These are phyloP conservation scores for Bambusicola thoracicus DNA, from an alignment of 2,113 vertebrate genomes.

Conservation along the genomic window DNA sequence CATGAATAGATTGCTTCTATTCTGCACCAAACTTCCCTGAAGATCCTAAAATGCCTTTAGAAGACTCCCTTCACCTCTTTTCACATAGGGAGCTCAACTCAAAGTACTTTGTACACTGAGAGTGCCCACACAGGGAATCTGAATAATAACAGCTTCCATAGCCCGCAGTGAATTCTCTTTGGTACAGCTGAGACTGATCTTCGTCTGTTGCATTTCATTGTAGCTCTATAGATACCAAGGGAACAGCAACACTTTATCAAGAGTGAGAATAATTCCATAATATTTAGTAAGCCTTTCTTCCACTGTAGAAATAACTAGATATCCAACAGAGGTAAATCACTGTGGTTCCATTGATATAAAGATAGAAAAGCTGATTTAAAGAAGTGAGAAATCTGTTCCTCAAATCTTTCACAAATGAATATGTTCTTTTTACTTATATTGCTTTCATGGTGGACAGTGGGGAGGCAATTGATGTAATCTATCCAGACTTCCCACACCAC, in stretches of 20 bases:
- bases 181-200: not conserved
- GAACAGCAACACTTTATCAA: not conserved
- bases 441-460: not conserved
- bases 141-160: not conserved
- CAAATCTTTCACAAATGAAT: not conserved
- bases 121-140: not conserved
- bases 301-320: not conserved
- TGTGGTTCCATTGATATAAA: not conserved
- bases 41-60: not conserved
- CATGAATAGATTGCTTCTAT: not conserved
- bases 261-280: not conserved
- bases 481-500: no score
- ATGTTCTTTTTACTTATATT: not conserved
- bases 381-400: not conserved
- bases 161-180: not conserved
- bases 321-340: not conserved
- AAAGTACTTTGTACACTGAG: not conserved
- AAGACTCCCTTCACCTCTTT: not conserved
- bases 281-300: slow-evolving; percentile 27
- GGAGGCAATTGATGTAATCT: no score
- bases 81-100: not conserved
- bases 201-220: not conserved
- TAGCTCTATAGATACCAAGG: not conserved
- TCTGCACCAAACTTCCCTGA: not conserved
- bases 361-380: not conserved